Base-by-base conservation (phyloP, 2,113 vertebrate genomes). In the Sander lucioperca region DNA sequence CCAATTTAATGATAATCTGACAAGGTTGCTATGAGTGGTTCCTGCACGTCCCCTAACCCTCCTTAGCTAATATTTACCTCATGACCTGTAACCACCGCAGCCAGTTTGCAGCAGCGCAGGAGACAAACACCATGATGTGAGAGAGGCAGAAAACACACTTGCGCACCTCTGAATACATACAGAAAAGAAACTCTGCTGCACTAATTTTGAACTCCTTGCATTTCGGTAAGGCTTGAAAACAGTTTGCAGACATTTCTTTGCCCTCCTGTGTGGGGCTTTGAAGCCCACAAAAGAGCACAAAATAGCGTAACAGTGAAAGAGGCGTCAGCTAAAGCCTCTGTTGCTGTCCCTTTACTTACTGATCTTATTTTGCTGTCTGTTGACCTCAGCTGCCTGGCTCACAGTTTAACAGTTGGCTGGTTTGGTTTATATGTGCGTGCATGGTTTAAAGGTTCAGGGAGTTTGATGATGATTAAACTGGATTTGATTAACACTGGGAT, bases 1-100 rank as follows among this genome's bases (percentile, higher is more conserved):
- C 85, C 90, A 91, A 54, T 94, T 92, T 92, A 87, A 90, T 82
- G 84, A 88, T 88, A 90, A 93, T 93, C 91, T 88, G 90, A 93
- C 90, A 87, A 80, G 88, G 91, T 86, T 85, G 88, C 84, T 18
- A 7, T 57, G 84, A 88, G 88, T 74, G 71, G 61, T 53, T 88
- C 74, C 87, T 57, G 83, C 61, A 27, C 54, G 86, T 93, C 91
- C 91, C 87, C 90, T 63, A 86, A 77, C 88, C 84, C 83, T 86
- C 84, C 83, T 90, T 57, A 16, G 92, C 90, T 93, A 92, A 94
- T 92, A 92, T 94, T 94, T 92, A 90, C 86, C 92, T 90, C 88
- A 69, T 92, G 93, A 93, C 89, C 91, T 54, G 81, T 63, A 82
- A 89, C 83, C 63, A 84, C 36, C 75, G 12, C 75, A 10, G 87